Evolutionary conservation across 2,888 invertebrate genomes (phyloP).

Genomic region (Platynereis dumerilii): DNA sequence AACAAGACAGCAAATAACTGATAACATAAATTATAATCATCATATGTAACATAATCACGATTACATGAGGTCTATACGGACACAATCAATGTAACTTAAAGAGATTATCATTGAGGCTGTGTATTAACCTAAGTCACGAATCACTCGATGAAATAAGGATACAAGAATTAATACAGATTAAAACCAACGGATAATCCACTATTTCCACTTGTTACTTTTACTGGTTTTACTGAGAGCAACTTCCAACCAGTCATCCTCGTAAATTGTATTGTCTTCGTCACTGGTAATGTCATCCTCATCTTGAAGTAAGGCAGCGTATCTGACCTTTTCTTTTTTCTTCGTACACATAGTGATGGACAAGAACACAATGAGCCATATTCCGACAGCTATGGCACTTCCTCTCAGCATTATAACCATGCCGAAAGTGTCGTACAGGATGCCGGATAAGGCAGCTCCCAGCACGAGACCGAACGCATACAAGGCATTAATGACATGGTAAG

Average conservation of each 20-base stretch:
- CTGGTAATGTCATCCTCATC: conserved; percentile 19
- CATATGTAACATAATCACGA: no score
- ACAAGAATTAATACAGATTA: no score
- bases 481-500: conserved; percentile 50
- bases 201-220: neutral
- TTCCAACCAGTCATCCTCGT: conserved; percentile 36
- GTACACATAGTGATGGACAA: conserved; percentile 21
- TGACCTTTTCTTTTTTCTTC: conserved; percentile 26
- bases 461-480: conserved; percentile 56
- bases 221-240: conserved; percentile 30
- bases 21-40: no score
- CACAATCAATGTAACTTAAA: no score
- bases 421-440: conserved; percentile 48
- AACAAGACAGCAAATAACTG: no score
- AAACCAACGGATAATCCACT: no score
- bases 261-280: conserved; percentile 12
- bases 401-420: conserved; percentile 48
- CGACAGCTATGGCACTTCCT: conserved; percentile 42
- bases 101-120: no score
- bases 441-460: conserved; percentile 49
- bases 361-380: conserved; percentile 23
- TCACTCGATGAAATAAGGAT: no score
- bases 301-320: conserved; percentile 32
- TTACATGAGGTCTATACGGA: no score
- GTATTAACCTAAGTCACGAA: no score